A percentile compares a stretch with the other conserved stretches of the same genome.
Conservation (phyloP, 2,797 vertebrate species). For the Pteropus rufus region DNA sequence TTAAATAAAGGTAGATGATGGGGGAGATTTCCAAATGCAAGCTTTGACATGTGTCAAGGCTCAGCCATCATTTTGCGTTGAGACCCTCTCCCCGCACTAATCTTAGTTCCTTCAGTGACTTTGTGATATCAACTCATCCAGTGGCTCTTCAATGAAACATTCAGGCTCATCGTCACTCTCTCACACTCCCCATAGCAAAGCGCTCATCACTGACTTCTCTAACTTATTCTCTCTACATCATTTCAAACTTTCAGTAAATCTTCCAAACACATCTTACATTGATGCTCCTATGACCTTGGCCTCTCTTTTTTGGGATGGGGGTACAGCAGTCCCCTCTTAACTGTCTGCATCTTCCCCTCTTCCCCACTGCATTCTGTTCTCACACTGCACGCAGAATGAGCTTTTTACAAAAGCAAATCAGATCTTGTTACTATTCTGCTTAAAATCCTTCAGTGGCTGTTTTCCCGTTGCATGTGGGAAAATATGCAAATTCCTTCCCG, state of each 20-base stretch:
- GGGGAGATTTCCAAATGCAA: not conserved
- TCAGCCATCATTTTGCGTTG: not conserved
- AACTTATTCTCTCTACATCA: not conserved
- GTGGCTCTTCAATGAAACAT: not conserved
- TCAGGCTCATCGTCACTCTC: not conserved
- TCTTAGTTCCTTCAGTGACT: not conserved
- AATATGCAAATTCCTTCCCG: not conserved
- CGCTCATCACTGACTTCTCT: not conserved
- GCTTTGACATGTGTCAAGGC: too few relatives aligned
- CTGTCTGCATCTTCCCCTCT: not conserved
- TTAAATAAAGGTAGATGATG: not conserved
- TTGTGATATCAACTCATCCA: not conserved
- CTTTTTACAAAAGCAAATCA: not conserved
- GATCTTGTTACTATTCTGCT: not conserved
- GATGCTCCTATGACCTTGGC: not conserved
- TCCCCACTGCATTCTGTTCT: not conserved
- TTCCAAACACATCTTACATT: not conserved
- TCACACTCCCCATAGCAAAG: not conserved
- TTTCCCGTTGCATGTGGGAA: not conserved
- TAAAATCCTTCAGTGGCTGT: not conserved
- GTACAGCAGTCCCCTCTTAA: not conserved
- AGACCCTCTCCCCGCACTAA: not conserved
- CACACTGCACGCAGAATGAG: not conserved
- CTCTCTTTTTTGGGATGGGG: not conserved
- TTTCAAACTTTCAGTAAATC: not conserved